Evolutionary conservation across 37 sponge, comb jelly and placozoan species (phyloP).

Genomic region (Beroe ovata): DNA sequence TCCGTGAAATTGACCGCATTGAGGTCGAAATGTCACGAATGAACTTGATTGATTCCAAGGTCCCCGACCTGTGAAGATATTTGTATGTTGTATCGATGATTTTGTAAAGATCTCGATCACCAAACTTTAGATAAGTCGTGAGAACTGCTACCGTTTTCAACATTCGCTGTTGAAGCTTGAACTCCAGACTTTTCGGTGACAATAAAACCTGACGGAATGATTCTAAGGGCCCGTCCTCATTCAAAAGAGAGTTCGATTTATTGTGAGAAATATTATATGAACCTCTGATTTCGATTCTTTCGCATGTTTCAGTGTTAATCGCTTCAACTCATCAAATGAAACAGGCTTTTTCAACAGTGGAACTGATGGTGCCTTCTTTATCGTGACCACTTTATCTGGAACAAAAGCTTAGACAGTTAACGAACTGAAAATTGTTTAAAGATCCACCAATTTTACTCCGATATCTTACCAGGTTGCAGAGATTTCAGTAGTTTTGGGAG

Average conservation of each 20-base stretch:
- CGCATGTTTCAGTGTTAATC: slow-evolving; percentile 57
- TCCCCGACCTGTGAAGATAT: slow-evolving; percentile 30
- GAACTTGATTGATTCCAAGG: too few relatives aligned
- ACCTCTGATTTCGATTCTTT: slow-evolving; percentile 59
- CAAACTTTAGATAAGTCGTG: slow-evolving; percentile 44
- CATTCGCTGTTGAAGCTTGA: slow-evolving; percentile 34
- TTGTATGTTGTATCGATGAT: slow-evolving; percentile 55
- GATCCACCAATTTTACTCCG: too few relatives aligned
- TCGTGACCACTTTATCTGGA: slow-evolving; percentile 38
- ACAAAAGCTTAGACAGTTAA: too few relatives aligned
- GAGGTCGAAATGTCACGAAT: too few relatives aligned
- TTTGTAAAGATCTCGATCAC: slow-evolving; percentile 32
- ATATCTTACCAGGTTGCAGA: slow-evolving; percentile 15
- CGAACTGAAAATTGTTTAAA: too few relatives aligned
- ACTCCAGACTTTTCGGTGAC: neutral
- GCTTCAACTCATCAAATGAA: slow-evolving; percentile 41
- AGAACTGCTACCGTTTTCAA: slow-evolving; percentile 37
- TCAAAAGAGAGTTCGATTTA: too few relatives aligned
- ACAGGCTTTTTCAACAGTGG: slow-evolving; percentile 14
- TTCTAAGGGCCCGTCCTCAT: too few relatives aligned
- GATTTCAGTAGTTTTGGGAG: slow-evolving; percentile 21
- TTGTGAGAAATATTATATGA: neutral
- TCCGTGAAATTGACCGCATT: too few relatives aligned
- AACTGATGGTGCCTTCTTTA: neutral
- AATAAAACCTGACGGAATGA: slow-evolving; percentile 46